phyloP scores from a whole-genome alignment of 1,140 invertebrate species.

The Cyphomyrmex costatus region DNA sequence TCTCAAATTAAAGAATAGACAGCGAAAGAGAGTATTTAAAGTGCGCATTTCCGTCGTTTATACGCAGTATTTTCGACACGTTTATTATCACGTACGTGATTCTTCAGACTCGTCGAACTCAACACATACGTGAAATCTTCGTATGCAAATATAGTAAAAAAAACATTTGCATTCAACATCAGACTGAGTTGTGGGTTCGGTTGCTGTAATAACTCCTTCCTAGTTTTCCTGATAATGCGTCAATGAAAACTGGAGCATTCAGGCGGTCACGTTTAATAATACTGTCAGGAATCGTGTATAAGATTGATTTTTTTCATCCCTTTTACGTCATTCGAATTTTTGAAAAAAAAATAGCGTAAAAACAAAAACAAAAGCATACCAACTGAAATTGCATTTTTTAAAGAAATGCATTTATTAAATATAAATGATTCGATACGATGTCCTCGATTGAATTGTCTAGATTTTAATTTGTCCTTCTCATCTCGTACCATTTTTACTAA shows the following conservation, averaged over 20 bases:
- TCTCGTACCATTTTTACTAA: neutral
- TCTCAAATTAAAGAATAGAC: neutral
- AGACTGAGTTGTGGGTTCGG: neutral
- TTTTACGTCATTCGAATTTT: neutral
- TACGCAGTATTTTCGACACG: conserved; percentile 24
- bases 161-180: conserved; percentile 18
- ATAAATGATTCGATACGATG: neutral
- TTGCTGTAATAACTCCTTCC: neutral
- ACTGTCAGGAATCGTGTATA: neutral
- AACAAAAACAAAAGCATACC: neutral
- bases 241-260: conserved; percentile 33
- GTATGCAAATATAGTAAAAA: neutral
- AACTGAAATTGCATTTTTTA: neutral
- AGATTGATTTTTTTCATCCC: neutral
- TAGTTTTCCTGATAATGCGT: conserved; percentile 35
- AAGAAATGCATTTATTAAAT: neutral
- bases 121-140: conserved; percentile 25
- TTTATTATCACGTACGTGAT: conserved; percentile 49
- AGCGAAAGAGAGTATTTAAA: neutral
- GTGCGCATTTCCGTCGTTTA: conserved; percentile 28
- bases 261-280: neutral
- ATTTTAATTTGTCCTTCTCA: neutral
- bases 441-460: neutral
- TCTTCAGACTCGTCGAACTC: neutral
- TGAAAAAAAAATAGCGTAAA: neutral